Evolutionary conservation across 1,140 invertebrate genomes (phyloP).

Genomic region (Portunus trituberculatus): DNA sequence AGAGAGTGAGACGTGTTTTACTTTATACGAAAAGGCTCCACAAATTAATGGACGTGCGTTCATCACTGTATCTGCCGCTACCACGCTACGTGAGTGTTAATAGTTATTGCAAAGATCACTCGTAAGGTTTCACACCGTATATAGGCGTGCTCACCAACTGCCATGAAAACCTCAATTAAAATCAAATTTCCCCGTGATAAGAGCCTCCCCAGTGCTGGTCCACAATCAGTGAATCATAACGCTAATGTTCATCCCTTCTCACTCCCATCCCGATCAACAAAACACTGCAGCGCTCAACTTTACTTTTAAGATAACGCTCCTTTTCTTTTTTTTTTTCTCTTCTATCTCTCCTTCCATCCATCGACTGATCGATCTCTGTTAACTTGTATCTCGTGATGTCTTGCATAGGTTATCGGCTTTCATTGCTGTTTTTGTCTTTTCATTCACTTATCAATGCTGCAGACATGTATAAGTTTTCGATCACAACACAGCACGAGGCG

Average conservation of each 20-base stretch:
- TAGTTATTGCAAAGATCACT: constrained; percentile 24
- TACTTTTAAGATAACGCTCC: background rate
- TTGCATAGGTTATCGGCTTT: background rate
- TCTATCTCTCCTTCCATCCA: no score
- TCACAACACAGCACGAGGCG: no score
- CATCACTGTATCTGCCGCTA: background rate
- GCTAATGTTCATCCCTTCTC: background rate
- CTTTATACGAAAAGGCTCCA: constrained; percentile 42
- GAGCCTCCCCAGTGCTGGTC: background rate
- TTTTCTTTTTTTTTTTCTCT: no score
- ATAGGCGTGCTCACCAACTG: background rate
- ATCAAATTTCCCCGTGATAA: constrained; percentile 33
- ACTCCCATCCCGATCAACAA: background rate
- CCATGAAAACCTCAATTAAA: constrained; percentile 32
- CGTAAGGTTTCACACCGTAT: background rate
- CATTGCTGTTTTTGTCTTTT: background rate
- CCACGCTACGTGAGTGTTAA: background rate
- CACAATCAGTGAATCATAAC: background rate
- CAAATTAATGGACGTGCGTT: constrained; percentile 49
- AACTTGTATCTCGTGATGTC: background rate
- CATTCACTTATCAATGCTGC: background rate
- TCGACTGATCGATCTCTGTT: background rate
- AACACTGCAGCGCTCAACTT: background rate
- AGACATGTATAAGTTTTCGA: no score
- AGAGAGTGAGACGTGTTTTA: background rate